Evolutionary conservation across 2,797 vertebrate species (phyloP).

Genomic region (Amblyraja radiata): DNA sequence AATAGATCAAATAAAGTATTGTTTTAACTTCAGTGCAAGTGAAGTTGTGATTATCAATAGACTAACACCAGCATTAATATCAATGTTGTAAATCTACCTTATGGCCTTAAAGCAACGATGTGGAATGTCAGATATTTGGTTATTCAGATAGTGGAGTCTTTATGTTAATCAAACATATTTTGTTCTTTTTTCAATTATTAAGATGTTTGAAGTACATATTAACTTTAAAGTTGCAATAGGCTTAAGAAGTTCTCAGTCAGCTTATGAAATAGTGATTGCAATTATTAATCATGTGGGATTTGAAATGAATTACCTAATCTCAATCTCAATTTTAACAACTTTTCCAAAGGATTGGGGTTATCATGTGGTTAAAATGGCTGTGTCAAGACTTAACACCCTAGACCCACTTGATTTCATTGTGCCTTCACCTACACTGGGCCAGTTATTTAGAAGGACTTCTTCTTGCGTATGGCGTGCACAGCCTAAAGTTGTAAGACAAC

Average conservation of each 20-base stretch:
- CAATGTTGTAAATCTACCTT: background rate
- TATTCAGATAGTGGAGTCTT: background rate
- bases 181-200: background rate
- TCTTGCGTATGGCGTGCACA: too few relatives aligned
- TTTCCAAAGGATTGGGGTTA: too few relatives aligned
- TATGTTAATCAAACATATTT: background rate
- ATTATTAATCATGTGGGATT: background rate
- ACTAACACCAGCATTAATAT: background rate
- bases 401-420: background rate
- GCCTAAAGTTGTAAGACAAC: too few relatives aligned
- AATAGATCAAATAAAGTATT: background rate
- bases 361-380: background rate
- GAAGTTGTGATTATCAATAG: background rate
- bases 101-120: background rate
- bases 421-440: background rate
- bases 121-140: background rate
- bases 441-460: background rate
- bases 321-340: background rate
- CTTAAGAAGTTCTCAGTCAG: background rate
- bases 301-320: too few relatives aligned
- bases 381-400: background rate
- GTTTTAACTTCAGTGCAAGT: conserved; percentile 1
- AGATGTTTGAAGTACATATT: background rate
- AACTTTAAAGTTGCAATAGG: background rate
- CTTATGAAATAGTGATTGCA: background rate